Evolutionary conservation across 2,888 invertebrate genomes (phyloP).

Genomic region (Ectemnius continuus): DNA sequence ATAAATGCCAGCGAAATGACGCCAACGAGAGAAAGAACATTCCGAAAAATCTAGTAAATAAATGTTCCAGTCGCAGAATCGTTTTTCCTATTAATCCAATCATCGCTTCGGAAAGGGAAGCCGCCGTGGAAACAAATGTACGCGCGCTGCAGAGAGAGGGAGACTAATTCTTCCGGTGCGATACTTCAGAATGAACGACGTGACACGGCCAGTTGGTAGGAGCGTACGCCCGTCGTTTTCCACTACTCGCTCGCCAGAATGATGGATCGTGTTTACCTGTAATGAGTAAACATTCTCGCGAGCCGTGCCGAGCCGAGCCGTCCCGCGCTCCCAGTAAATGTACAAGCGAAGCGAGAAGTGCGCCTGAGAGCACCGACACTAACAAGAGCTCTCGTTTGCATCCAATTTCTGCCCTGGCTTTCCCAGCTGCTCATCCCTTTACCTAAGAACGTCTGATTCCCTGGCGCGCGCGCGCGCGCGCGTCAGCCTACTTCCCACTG

Average conservation of each 20-base stretch:
- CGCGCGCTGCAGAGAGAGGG: background rate
- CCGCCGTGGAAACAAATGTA: background rate
- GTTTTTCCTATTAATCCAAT: no score
- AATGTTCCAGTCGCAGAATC: no score
- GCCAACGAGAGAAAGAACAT: no score
- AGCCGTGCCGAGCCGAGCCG: slow-evolving; percentile 2
- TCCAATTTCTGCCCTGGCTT: slow-evolving; percentile 47
- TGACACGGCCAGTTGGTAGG: slow-evolving; percentile 3
- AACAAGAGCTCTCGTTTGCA: slow-evolving; percentile 61
- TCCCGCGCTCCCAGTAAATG: slow-evolving; percentile 28
- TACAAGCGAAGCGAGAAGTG: background rate
- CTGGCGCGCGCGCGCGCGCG: no score
- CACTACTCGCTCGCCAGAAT: slow-evolving; percentile 15
- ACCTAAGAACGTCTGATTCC: background rate
- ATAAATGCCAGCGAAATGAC: no score
- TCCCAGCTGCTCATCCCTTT: background rate
- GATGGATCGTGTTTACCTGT: slow-evolving; percentile 64
- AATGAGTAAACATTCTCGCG: slow-evolving; percentile 63
- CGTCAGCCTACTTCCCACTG: no score
- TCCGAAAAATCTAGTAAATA: no score
- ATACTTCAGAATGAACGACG: background rate
- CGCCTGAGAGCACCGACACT: slow-evolving; percentile 24
- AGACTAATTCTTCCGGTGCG: background rate
- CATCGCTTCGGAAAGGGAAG: no score
- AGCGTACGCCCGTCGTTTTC: background rate